phyloP scores from a whole-genome alignment of 2,797 vertebrate genomes.

The Catostomus latipinnis region DNA sequence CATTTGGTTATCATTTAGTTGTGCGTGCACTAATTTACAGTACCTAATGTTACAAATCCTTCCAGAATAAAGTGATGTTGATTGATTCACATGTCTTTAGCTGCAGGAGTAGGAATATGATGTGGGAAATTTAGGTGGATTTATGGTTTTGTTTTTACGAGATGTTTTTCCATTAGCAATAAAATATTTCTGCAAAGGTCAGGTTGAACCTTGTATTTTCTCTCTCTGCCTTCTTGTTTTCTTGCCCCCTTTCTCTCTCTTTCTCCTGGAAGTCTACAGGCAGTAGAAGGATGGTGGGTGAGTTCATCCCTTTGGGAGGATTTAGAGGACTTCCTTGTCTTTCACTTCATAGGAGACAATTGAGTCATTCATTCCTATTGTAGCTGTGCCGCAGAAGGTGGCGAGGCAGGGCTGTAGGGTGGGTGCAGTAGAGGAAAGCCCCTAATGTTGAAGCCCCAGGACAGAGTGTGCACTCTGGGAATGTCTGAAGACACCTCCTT shows the following conservation, averaged over 20 bases:
- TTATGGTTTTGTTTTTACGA: background rate
- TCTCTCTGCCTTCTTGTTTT: conserved; percentile 17
- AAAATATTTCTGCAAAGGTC: background rate
- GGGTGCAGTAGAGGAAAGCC: conserved; percentile 77
- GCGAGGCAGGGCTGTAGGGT: conserved; percentile 31
- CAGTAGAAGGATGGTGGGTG: conserved; percentile 70
- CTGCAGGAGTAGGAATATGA: background rate
- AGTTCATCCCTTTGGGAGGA: conserved; percentile 82
- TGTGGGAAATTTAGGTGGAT: background rate
- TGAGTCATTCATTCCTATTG: conserved; percentile 86
- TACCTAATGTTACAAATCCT: conserved; percentile 32
- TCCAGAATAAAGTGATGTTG: conserved; percentile 49
- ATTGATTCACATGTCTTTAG: conserved; percentile 33
- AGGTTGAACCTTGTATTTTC: background rate
- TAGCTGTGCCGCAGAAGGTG: conserved; percentile 67
- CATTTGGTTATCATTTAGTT: conserved; percentile 67
- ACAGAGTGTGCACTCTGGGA: conserved; percentile 47
- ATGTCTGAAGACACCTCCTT: conserved; percentile 9
- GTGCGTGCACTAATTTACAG: conserved; percentile 50
- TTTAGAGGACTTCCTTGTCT: conserved; percentile 82
- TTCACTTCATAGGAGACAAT: conserved; percentile 86
- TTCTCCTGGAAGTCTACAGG: conserved; percentile 64
- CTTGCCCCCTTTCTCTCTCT: conserved; percentile 51
- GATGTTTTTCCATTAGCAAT: background rate
- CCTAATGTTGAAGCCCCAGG: conserved; percentile 48